Base-by-base conservation (phyloP, 2,797 vertebrate genomes). In the Arnoldichthys spilopterus region DNA sequence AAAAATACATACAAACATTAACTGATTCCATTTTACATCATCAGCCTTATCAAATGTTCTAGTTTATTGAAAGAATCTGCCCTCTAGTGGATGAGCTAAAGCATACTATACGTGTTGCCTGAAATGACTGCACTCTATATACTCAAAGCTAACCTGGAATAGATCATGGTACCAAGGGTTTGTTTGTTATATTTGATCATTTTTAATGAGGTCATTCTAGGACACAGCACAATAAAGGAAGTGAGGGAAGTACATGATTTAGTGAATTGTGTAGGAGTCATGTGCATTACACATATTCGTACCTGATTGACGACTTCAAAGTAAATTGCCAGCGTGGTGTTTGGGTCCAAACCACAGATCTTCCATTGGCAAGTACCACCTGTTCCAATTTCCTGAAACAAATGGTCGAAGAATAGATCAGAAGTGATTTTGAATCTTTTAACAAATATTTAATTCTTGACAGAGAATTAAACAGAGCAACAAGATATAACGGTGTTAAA, bases 291-390 rank as follows among this genome's bases (percentile, higher is more conserved):
- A 62, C 18, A 22, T 8, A 26, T n/a, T 28, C 86, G 69, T 95
- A 99, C 97, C 95, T 99, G 97, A 90, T 98, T 98, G 74, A 99
- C 97, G 26, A 99, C 96, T 80, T 99, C 97, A 68, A 98, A 98
- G 90, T 97, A 99, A 40, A 98, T 89, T 5, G 96, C 97, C 82
- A 98, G 89, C 0, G 97, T 99, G 85, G 97, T 97, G 88, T 87
- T 95, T 11, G 93, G 95, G 86, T 96, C 97, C 84, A 98, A 90
- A 81, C 96, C 97, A 79, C 97, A 98, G 85, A 99, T 96, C 91
- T 98, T 99, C 97, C 97, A 99, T 61, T 98, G 97, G 85, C 95
- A 97, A 1, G 97, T 99, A 63, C 97, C 97, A 53, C 97, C 97
- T 0, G 96, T 98, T 82, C 97, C 97, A 79, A 99, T 98, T 91